Conservation (phyloP, 2,113 vertebrate genomes). For the Scomber scombrus region DNA sequence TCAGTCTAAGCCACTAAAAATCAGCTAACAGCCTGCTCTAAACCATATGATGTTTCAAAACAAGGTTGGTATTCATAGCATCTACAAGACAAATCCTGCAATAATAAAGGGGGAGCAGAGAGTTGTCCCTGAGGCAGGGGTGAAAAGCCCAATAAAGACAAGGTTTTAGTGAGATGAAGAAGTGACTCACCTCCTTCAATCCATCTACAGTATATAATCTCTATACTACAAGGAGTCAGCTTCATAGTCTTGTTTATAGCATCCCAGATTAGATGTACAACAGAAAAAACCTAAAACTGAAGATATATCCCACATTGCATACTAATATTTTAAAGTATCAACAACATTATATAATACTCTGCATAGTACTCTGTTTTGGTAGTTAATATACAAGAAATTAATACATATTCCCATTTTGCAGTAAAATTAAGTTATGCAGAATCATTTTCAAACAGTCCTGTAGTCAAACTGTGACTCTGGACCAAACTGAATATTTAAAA, state of each 20-base stretch:
- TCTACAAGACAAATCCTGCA: neutral
- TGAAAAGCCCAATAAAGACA: neutral
- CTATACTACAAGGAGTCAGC: neutral
- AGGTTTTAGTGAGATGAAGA: neutral
- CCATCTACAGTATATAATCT: neutral
- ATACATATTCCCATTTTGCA: too few species aligned
- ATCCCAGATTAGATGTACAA: neutral
- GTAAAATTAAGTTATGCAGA: too few species aligned
- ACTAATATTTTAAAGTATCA: neutral
- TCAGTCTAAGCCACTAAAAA: neutral
- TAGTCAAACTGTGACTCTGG: too few species aligned
- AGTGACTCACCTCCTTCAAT: neutral
- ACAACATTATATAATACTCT: neutral
- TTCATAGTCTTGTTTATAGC: neutral
- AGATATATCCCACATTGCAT: neutral
- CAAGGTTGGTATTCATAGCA: neutral
- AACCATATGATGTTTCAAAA: neutral
- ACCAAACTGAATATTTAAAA: too few species aligned
- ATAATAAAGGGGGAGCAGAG: neutral
- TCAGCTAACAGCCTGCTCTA: neutral
- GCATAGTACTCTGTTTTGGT: too few species aligned
- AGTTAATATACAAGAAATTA: too few species aligned
- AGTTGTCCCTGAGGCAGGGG: neutral
- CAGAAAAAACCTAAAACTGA: too few species aligned
- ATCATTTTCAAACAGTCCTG: too few species aligned